A percentile compares a stretch with the other conserved stretches of the same genome.
phyloP scores from a whole-genome alignment of 2,888 invertebrate species.

The Altica lythri region DNA sequence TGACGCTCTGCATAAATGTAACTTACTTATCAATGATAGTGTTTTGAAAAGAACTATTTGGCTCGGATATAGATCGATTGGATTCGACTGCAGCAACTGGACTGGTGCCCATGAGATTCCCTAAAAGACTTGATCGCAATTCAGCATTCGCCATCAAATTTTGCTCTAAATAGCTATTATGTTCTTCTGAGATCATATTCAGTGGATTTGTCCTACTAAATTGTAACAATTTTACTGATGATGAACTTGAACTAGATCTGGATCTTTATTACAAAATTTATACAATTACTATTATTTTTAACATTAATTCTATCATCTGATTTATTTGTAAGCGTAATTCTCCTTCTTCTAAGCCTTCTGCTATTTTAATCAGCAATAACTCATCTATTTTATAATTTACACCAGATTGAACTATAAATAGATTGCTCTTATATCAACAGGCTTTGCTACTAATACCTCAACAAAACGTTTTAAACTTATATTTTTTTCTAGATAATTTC shows the following conservation, averaged over 20 bases:
- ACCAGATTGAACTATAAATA: neutral
- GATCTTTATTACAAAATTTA: no score
- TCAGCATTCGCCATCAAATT: constrained; percentile 55
- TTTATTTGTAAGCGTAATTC: neutral
- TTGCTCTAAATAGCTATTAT: constrained; percentile 52
- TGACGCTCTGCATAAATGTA: no score
- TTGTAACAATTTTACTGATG: no score
- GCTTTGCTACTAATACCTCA: neutral
- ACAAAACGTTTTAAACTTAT: constrained; percentile 4
- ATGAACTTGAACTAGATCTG: no score
- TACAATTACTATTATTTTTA: no score
- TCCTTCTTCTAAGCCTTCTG: neutral
- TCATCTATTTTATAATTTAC: constrained; percentile 1
- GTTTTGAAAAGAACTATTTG: no score
- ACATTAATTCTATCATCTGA: constrained; percentile 6
- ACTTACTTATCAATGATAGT: no score
- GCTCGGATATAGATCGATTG: no score
- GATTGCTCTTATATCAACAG: constrained; percentile 1
- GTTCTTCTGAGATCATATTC: constrained; percentile 50
- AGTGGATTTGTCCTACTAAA: constrained; percentile 47
- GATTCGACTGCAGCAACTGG: no score
- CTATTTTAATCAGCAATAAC: neutral
- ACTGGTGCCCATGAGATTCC: constrained; percentile 41
- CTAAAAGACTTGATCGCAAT: constrained; percentile 50
- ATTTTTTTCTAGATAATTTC: constrained; percentile 3